phyloP scores from a whole-genome alignment of 2,888 invertebrate genomes.

The Epiblema foenella region DNA sequence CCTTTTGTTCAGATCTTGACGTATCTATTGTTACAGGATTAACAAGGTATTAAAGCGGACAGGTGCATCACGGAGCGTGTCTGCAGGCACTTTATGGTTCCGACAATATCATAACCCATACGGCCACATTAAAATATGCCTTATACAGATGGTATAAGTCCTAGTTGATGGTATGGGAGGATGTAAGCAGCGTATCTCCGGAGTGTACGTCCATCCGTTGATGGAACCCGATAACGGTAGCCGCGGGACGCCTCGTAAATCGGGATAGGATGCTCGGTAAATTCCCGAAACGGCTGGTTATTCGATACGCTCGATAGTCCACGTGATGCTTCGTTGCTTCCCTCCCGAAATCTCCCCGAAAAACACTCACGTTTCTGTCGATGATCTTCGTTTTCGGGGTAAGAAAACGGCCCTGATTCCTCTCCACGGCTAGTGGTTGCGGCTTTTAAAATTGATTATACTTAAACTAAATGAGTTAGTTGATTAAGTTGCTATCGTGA shows the following conservation, averaged over 20 bases:
- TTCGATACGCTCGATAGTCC: slow-evolving; percentile 62
- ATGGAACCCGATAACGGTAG: slow-evolving; percentile 61
- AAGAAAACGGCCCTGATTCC: not conserved
- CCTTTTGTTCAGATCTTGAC: slow-evolving; percentile 37
- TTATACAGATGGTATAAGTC: slow-evolving; percentile 1
- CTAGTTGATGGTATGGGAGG: slow-evolving; percentile 55
- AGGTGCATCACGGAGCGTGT: slow-evolving; percentile 41
- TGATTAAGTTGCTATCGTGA: not conserved
- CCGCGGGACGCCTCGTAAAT: slow-evolving; percentile 62
- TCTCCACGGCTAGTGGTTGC: not conserved
- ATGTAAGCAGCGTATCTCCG: slow-evolving; percentile 28
- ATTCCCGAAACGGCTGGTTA: slow-evolving; percentile 60
- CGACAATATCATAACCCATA: slow-evolving; percentile 4
- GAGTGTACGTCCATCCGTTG: slow-evolving; percentile 26
- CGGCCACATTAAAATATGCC: slow-evolving; percentile 1
- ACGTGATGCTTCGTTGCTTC: slow-evolving; percentile 52
- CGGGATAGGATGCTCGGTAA: slow-evolving; percentile 63
- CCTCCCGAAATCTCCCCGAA: slow-evolving; percentile 13
- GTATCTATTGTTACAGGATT: slow-evolving; percentile 43
- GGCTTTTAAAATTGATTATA: no score
- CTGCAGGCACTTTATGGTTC: slow-evolving; percentile 36
- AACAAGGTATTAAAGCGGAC: slow-evolving; percentile 33
- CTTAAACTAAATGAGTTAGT: no score
- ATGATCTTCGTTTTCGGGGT: not conserved
- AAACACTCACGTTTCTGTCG: not conserved